These are phyloP conservation scores for Sphaeramia orbicularis DNA, from an alignment of 2,797 vertebrate genomes.

Conservation along the genomic window DNA sequence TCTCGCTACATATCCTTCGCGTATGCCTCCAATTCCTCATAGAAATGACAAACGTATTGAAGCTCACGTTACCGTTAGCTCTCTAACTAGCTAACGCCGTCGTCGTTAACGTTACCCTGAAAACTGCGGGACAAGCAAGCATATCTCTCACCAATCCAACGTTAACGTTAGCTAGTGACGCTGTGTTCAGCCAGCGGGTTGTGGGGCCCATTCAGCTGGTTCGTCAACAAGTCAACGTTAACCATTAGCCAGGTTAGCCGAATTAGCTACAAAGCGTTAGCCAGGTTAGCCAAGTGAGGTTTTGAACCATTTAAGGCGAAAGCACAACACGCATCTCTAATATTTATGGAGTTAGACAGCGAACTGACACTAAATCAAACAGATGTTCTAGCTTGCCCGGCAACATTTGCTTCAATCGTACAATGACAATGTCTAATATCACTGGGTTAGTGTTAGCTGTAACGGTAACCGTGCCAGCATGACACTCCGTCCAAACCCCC, in stretches of 20 bases:
- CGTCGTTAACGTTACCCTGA: slow-evolving; percentile 73
- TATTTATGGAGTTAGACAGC: not conserved
- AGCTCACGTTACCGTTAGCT: slow-evolving; percentile 67
- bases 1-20: slow-evolving; percentile 58
- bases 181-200: slow-evolving; percentile 80
- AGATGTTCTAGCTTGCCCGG: slow-evolving; percentile 30
- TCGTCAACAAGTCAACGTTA: slow-evolving; percentile 82
- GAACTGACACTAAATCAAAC: slow-evolving; percentile 15
- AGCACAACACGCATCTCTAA: slow-evolving; percentile 2
- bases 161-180: slow-evolving; percentile 80
- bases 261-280: slow-evolving; percentile 66
- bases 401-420: slow-evolving; percentile 44
- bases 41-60: slow-evolving; percentile 62
- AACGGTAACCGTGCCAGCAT: slow-evolving; percentile 65
- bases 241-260: slow-evolving; percentile 77
- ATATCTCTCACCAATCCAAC: slow-evolving; percentile 73
- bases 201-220: slow-evolving; percentile 80
- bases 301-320: slow-evolving; percentile 6
- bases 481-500: slow-evolving; percentile 61
- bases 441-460: slow-evolving; percentile 70
- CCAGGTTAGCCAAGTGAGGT: slow-evolving; percentile 54
- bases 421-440: slow-evolving; percentile 74
- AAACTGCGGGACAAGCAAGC: slow-evolving; percentile 80
- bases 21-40: slow-evolving; percentile 43
- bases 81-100: slow-evolving; percentile 71